Conservation (phyloP, 2,888 invertebrate genomes). For the Papilio protenor region DNA sequence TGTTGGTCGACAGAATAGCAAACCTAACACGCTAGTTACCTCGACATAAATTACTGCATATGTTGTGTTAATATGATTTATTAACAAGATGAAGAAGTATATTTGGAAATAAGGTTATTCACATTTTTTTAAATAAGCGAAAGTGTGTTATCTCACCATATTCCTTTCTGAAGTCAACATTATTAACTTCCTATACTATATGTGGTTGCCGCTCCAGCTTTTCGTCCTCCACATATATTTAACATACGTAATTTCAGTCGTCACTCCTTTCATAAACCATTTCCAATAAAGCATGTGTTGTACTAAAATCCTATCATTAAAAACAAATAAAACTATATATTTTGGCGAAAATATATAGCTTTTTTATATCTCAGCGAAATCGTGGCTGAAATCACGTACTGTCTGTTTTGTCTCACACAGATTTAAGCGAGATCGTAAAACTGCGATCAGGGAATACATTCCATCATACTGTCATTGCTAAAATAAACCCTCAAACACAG, state of each 20-base stretch:
- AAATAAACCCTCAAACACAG: slow-evolving; percentile 18
- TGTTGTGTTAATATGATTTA: neutral
- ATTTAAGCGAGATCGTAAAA: slow-evolving; percentile 19
- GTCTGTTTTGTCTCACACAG: slow-evolving; percentile 20
- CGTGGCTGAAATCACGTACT: slow-evolving; percentile 10
- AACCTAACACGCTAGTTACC: neutral
- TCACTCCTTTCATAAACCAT: neutral
- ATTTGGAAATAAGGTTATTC: neutral
- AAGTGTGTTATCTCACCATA: neutral
- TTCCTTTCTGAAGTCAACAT: neutral
- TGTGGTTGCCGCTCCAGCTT: no score
- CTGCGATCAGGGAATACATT: slow-evolving; percentile 7
- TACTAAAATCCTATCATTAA: neutral
- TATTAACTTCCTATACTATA: neutral
- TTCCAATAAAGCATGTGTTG: neutral
- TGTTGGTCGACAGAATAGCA: slow-evolving; percentile 11
- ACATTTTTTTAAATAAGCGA: neutral
- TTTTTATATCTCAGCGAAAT: neutral
- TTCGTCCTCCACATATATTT: no score
- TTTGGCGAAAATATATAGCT: slow-evolving; percentile 9
- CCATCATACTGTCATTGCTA: slow-evolving; percentile 17
- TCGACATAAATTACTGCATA: slow-evolving; percentile 13
- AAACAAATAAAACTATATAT: neutral
- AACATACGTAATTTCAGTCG: neutral
- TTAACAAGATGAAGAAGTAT: neutral